phyloP scores from a whole-genome alignment of 2,113 vertebrate genomes.

The Pantherophis guttatus region DNA sequence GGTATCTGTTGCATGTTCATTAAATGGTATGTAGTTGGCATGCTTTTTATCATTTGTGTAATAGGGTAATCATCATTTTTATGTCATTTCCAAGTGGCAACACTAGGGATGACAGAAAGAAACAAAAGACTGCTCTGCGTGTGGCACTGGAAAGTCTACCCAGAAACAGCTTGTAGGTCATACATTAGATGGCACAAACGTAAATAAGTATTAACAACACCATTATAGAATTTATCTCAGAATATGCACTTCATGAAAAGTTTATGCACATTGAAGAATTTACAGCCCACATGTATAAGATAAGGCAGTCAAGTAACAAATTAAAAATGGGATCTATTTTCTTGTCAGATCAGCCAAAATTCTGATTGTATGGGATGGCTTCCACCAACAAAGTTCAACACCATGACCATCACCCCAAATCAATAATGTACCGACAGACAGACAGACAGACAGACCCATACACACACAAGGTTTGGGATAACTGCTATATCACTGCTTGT shows the following conservation, averaged over 20 bases:
- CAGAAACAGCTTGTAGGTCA: conserved; percentile 12
- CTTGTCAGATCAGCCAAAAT: neutral
- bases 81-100: neutral
- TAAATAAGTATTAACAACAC: conserved; percentile 44
- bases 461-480: neutral
- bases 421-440: no score
- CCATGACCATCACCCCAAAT: neutral
- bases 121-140: conserved; percentile 23
- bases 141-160: conserved; percentile 26
- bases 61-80: conserved; percentile 30
- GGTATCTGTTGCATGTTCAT: neutral
- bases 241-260: conserved; percentile 32
- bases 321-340: neutral
- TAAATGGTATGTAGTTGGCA: neutral
- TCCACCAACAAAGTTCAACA: neutral
- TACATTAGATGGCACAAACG: conserved; percentile 37
- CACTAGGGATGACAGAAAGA: neutral
- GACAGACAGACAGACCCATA: neutral
- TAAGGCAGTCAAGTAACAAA: neutral
- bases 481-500: neutral
- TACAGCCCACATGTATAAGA: neutral
- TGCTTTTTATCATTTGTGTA: neutral
- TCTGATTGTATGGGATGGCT: neutral
- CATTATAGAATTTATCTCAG: conserved; percentile 29
- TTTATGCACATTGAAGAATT: neutral